Base-by-base conservation (phyloP, 2,888 invertebrate species). In the Stenichneumon culpator region DNA sequence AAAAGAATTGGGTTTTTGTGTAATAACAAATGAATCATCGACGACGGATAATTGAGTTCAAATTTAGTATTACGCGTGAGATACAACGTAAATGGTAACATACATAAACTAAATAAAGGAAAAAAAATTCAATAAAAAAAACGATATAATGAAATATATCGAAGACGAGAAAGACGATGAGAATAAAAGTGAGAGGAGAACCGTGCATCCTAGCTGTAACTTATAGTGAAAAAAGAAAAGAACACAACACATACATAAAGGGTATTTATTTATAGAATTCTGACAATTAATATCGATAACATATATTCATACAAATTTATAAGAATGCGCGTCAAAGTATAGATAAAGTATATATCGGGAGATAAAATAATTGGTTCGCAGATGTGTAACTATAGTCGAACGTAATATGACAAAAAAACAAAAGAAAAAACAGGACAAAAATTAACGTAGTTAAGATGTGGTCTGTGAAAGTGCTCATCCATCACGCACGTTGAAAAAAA, bases 261-360 rank as follows among this genome's bases (percentile, higher is more conserved):
- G 88, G 89, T 90, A 89, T 90, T 89, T 89, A 90, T 88, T 86
- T 86, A 85, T 89, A 86, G 63, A 87, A 50, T 81, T 83, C 82
- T 84, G 85, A 87, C 83, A 86, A 87, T 79, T 86, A 87, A 87
- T 88, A 87, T 89, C 86, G 88, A 87, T 86, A 88, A 82, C 75
- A 79, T 70, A 72, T 75, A 82, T 68, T 67, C 19, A 50, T 57
- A 54, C 57, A 82, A 72, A 83, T 67, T 78, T 75, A 75, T 25
- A 68, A 39, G 14, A 47, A 73, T 84, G 57, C 70, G 69, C 44
- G 60, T 57, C 57, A 57, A 25, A 57, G 22, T 57, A 25, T 57
- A 60, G 16, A 79, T 72, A 83, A 73, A 54, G 69, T 57, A 67
- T 39, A 57, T 65, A 67, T 63, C 39, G 67, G 28, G 68, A 68